Conservation (phyloP, 2,797 vertebrate species). For the Artibeus lituratus region DNA sequence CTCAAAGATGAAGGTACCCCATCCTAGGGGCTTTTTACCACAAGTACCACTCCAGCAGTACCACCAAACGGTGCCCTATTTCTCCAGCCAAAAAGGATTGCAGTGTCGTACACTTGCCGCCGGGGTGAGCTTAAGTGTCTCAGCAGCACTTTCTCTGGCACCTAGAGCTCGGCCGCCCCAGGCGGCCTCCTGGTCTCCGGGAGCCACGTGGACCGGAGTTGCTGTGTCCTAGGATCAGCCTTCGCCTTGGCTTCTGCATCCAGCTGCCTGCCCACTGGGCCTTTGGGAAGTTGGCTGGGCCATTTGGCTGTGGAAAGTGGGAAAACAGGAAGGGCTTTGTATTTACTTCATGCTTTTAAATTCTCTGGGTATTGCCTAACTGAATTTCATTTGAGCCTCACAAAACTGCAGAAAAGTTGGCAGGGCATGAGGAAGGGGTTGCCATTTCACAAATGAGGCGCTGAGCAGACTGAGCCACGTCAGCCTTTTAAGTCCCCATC, state of each 20-base stretch:
- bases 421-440: neutral
- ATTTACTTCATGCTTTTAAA: neutral
- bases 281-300: neutral
- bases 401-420: neutral
- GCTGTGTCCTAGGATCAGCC: rapidly evolving
- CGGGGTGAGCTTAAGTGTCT: neutral
- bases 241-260: neutral
- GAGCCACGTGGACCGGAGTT: rapidly evolving
- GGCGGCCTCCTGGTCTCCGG: neutral
- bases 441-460: neutral
- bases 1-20: rapidly evolving
- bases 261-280: neutral
- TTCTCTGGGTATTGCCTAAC: neutral
- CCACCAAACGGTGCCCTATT: neutral
- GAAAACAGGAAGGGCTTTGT: neutral
- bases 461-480: neutral
- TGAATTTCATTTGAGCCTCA: neutral
- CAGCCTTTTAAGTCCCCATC: neutral
- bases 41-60: rapidly evolving
- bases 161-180: rapidly evolving
- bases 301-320: neutral
- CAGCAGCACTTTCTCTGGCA: neutral
- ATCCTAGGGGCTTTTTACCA: neutral
- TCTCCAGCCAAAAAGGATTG: neutral
- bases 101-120: rapidly evolving